phyloP scores from a whole-genome alignment of 2,797 vertebrate genomes.

The Knipowitschia caucasica region DNA sequence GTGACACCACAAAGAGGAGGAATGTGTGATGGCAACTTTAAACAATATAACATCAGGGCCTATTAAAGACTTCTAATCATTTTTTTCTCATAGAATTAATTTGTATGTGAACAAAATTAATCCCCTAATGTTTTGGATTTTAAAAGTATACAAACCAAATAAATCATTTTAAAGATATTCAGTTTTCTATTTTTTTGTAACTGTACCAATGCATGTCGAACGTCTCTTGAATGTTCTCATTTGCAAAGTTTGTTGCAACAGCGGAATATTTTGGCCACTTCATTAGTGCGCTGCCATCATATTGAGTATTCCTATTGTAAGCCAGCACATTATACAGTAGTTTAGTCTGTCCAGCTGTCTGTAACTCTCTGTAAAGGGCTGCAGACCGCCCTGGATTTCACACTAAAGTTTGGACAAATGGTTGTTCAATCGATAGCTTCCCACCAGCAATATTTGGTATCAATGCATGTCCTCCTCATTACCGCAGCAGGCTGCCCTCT shows the following conservation, averaged over 20 bases:
- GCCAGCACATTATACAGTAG: background rate
- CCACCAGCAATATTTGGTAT: conserved; percentile 83
- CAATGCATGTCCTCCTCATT: conserved; percentile 83
- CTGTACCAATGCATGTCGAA: background rate
- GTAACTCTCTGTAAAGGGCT: conserved; percentile 55
- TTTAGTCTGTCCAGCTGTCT: conserved; percentile 34
- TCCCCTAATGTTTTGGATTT: background rate
- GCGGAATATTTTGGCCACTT: background rate
- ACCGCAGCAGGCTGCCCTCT: conserved; percentile 75
- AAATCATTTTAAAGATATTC: too few relatives aligned
- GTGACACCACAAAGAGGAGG: conserved; percentile 45
- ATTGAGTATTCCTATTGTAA: conserved; percentile 2
- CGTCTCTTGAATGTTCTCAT: background rate
- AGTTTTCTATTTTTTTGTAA: background rate
- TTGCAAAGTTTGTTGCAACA: background rate
- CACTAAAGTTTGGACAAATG: conserved; percentile 77
- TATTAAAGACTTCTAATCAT: background rate
- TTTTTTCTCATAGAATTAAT: background rate
- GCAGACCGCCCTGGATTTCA: conserved; percentile 58
- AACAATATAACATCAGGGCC: background rate
- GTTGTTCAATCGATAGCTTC: conserved; percentile 77
- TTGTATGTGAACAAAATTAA: background rate
- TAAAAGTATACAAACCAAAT: background rate
- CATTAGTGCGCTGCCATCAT: background rate
- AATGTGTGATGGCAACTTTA: conserved; percentile 8